Conservation (phyloP, 2,888 invertebrate genomes). For the Chrysina gloriosa region DNA sequence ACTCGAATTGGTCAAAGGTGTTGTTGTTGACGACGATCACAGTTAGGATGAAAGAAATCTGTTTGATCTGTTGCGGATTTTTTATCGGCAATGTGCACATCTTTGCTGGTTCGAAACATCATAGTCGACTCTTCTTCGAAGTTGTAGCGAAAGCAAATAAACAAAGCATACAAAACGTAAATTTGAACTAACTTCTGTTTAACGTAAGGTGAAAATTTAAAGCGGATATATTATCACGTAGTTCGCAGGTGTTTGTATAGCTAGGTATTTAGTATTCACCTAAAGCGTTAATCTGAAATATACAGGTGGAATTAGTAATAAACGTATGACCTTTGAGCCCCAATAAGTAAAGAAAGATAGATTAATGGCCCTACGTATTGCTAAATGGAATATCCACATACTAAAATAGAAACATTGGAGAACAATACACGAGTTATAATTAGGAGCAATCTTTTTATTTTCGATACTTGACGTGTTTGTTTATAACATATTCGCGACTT, state of each 20-base stretch:
- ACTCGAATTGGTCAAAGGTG: neutral
- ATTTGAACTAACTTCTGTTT: neutral
- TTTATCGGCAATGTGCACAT: neutral
- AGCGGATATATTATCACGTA: neutral
- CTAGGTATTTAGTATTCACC: neutral
- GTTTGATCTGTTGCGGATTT: neutral
- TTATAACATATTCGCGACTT: neutral
- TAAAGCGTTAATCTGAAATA: neutral
- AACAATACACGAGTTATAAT: too few species aligned
- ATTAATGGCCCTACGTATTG: too few species aligned
- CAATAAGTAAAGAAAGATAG: neutral
- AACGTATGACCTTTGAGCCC: neutral
- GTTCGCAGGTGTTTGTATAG: neutral
- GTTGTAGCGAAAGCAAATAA: neutral
- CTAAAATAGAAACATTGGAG: too few species aligned
- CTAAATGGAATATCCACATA: too few species aligned
- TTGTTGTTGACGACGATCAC: neutral
- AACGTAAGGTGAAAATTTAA: constrained; percentile 1
- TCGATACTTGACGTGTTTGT: neutral
- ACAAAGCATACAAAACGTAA: neutral
- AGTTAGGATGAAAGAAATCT: neutral
- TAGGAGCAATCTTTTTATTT: neutral
- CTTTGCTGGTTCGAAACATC: neutral
- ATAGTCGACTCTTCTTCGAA: neutral
- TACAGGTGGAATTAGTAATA: neutral